Conservation (phyloP, 2,113 vertebrate genomes). For the Syngnathus floridae region DNA sequence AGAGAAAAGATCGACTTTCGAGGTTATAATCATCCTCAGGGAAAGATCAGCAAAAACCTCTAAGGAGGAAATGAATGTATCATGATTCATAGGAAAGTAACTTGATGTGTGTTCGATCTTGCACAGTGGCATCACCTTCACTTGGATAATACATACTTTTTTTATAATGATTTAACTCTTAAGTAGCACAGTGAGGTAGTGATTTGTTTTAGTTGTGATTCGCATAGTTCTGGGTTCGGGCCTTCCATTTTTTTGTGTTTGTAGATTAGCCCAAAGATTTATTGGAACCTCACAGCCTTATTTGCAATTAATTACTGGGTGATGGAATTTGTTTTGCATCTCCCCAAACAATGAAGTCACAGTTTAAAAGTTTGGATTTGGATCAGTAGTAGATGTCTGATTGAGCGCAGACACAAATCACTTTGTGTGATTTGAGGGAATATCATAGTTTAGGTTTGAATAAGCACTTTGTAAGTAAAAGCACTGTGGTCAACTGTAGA, state of each 20-base stretch:
- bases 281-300: conserved; percentile 2
- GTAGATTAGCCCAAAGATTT: conserved; percentile 10
- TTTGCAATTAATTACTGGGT: background rate
- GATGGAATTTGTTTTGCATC: background rate
- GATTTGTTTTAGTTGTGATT: too few species aligned
- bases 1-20: conserved; percentile 59
- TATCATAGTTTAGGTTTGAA: conserved; percentile 1
- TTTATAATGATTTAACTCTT: too few species aligned
- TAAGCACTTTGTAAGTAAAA: background rate
- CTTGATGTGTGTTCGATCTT: conserved; percentile 32
- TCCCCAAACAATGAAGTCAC: background rate
- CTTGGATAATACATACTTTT: too few species aligned
- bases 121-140: background rate
- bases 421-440: background rate
- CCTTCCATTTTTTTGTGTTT: too few species aligned
- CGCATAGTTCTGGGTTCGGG: too few species aligned
- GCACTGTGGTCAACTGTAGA: background rate
- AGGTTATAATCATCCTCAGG: conserved; percentile 63
- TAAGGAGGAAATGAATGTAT: conserved; percentile 53
- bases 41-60: conserved; percentile 60
- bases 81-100: conserved; percentile 48
- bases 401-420: background rate
- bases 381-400: background rate
- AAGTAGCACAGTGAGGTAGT: too few species aligned
- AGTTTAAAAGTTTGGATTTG: background rate